These are phyloP conservation scores for Drosophila ironensis DNA, from an alignment of 1,140 invertebrate species.

Conservation along the genomic window DNA sequence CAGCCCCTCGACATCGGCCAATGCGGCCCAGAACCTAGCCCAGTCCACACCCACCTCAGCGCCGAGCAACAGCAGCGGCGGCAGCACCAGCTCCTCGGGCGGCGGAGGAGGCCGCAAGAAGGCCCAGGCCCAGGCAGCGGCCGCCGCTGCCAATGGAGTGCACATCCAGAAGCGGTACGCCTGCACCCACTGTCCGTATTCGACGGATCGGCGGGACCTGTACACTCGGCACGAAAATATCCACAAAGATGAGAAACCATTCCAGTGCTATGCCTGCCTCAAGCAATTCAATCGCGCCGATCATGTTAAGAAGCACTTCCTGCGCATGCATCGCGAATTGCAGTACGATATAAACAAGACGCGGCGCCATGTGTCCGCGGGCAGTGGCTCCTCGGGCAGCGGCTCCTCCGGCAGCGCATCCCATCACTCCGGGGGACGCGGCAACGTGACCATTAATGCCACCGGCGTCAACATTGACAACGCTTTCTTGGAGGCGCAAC, in stretches of 20 bases:
- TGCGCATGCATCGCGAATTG: conserved; percentile 93
- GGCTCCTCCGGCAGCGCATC: conserved; percentile 24
- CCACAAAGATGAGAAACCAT: conserved; percentile 95
- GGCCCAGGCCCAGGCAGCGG: conserved; percentile 52
- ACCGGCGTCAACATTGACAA: conserved; percentile 74
- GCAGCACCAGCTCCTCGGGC: conserved; percentile 60
- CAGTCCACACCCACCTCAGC: conserved; percentile 72
- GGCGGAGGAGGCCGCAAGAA: conserved; percentile 56
- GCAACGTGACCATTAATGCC: conserved; percentile 75
- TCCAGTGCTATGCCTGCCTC: conserved; percentile 94
- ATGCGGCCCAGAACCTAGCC: conserved; percentile 61
- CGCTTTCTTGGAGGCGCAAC: conserved; percentile 76
- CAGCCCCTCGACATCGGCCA: conserved; percentile 72
- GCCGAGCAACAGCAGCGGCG: conserved; percentile 55
- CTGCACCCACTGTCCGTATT: conserved; percentile 93
- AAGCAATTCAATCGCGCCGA: conserved; percentile 97
- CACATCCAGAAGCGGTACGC: conserved; percentile 88
- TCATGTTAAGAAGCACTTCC: conserved; percentile 96
- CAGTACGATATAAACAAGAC: conserved; percentile 93
- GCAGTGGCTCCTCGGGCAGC: conserved; percentile 31
- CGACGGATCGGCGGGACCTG: conserved; percentile 94
- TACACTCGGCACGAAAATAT: conserved; percentile 98
- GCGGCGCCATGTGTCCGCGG: conserved; percentile 57
- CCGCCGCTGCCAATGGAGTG: conserved; percentile 64
- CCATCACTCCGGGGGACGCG: conserved; percentile 68